Base-by-base conservation (phyloP, 2,888 invertebrate genomes). In the Carcina quercana region DNA sequence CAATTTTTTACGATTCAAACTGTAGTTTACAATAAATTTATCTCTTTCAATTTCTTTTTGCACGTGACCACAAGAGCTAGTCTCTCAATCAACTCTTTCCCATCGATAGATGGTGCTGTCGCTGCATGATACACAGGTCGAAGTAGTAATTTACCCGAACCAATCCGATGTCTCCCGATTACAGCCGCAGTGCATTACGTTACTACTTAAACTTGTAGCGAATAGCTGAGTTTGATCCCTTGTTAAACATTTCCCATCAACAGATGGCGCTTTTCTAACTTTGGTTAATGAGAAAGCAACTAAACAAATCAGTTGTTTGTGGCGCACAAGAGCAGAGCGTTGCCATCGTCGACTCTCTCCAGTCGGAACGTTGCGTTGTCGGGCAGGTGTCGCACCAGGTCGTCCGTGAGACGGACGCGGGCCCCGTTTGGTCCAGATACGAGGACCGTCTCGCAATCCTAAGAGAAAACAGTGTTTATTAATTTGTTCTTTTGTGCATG, bases 381-480 rank as follows among this genome's bases (percentile, higher is more conserved):
- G 42, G 91, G 91, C 47, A 96, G 86, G 64, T 95, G 93, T 15
- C 89, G 88, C 10, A 96, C 89, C 30, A 96, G 88, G 51, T 96
- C 95, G 65, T 96, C 94, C 19, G 91, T 94, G 13, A 97, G 86
- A 20, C 92, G 86, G 0, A 97, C 91, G 48, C 92, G 91, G 5
- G 96, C 93, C 10, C 92, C 92, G 47, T 91, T 90, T 0, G 96
- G 96, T 0, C 96, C 96, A 0, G 62, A 90, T 28, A 95, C 86
- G 43, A 91, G 89, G 5, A 96, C 86, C 17, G 89, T 88, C 25
- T 83, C 85, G 35, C 64, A 71, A 20, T 88, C 87, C 82, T 86
- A 79, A 55, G 26, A 74, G 73, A 61, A 68, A 73, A 65, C 32
- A 61, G 13, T 19, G n/a, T 30, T 5, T 5, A 15, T 20, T 12